Evolutionary conservation across 1,140 invertebrate genomes (phyloP), one percentile per base, ranked within the genome.

Genomic region (Cardiocondyla obscurior): DNA sequence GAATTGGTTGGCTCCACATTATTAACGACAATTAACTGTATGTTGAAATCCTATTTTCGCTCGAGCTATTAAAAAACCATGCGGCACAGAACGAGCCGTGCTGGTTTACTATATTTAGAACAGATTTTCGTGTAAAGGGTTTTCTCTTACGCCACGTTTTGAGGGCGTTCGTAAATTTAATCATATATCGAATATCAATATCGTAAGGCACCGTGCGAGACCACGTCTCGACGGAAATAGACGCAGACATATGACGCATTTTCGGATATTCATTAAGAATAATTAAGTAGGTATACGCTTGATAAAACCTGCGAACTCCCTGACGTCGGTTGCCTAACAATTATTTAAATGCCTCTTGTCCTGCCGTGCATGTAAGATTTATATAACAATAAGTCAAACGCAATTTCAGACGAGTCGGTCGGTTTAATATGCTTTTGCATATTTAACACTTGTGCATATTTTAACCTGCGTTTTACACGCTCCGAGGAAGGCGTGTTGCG

Each of bases 171-270:
- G 25, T 33, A 58, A 73, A 64, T 64, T 64, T 64, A 76, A 76
- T 76, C 42, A 12, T 28, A 25, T 36, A 62, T 62, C 25, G 57
- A 62, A 62, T 74, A 74, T 60, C 39, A 74, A 76, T 76, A 76
- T 49, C 19, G 42, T 8, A 28, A 33, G 12, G 6, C 12, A 64
- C 36, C 19, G 28, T 39, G 8, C 49, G 55, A 60, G 36, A 36
- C 8, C 28, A 16, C 12, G n/a, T 62, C 51, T 73, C 53, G 53
- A 42, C 25, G n/a, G 16, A 73, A 73, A 73, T 73, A 58, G 25
- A 36, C 19, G 46, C 16, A 53, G 46, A 58, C 33, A 58, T 8
- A 5, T 19, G 25, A 76, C 7, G 57, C 6, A 46, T 14, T 39
- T 28, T 76, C 28, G 30, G 14, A 33, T 46, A 62, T 73, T 73